Percentiles rank a stretch among this genome's conserved stretches.
Conservation (phyloP, 2,888 invertebrate species). For the Drosophila neotestacea region DNA sequence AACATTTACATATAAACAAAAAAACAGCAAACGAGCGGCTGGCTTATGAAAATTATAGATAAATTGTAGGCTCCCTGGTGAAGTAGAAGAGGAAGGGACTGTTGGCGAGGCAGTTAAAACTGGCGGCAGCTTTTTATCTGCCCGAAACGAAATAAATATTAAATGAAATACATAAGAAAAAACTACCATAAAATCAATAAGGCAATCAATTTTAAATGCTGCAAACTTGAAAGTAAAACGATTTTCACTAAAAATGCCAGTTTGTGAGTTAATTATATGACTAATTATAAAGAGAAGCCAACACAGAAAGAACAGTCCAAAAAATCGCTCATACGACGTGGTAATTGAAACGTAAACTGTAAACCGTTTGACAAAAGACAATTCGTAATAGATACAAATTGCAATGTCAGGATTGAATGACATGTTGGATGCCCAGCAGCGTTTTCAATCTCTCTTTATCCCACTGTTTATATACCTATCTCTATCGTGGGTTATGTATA, state of each 20-base stretch:
- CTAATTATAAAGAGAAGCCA: neutral
- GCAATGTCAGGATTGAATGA: slow-evolving; percentile 56
- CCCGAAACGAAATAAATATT: slow-evolving; percentile 38
- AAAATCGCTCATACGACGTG: slow-evolving; percentile 42
- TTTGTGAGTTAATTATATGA: neutral
- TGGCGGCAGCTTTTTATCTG: slow-evolving; percentile 62
- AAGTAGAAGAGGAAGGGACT: neutral
- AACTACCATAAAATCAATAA: slow-evolving; percentile 10
- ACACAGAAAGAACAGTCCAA: neutral
- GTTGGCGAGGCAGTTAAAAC: neutral
- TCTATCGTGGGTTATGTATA: slow-evolving; percentile 36
- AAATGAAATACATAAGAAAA: neutral
- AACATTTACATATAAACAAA: slow-evolving; percentile 47
- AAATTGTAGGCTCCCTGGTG: slow-evolving; percentile 31
- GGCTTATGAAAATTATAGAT: slow-evolving; percentile 57
- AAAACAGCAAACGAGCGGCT: slow-evolving; percentile 26
- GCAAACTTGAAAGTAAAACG: neutral
- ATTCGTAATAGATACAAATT: slow-evolving; percentile 58
- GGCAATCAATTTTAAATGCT: slow-evolving; percentile 11
- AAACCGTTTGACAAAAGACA: slow-evolving; percentile 36
- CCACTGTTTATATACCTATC: neutral
- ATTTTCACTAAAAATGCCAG: neutral
- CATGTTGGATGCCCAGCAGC: slow-evolving; percentile 21
- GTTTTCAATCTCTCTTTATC: slow-evolving; percentile 1
- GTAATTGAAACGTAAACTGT: slow-evolving; percentile 53